Conservation (phyloP, 1,140 invertebrate species). For the Chrysoperla carnea region DNA sequence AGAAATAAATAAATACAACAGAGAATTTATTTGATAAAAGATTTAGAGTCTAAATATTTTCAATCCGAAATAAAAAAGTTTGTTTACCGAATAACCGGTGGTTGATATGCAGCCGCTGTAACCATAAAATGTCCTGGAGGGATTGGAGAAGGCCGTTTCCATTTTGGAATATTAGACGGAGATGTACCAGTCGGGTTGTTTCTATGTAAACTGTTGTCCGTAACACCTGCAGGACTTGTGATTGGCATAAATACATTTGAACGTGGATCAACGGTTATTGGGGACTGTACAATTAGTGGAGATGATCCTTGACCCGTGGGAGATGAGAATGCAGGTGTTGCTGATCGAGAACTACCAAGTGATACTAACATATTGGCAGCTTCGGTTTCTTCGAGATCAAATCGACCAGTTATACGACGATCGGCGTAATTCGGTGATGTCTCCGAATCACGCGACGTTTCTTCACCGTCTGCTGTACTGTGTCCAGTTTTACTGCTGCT, state of each 20-base stretch:
- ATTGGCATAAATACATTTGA: slow-evolving; percentile 80
- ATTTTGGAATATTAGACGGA: slow-evolving; percentile 16
- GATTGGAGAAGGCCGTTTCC: slow-evolving; percentile 28
- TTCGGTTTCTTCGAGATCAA: slow-evolving; percentile 88
- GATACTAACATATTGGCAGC: slow-evolving; percentile 93
- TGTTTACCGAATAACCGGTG: slow-evolving; percentile 38
- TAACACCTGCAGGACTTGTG: slow-evolving; percentile 37
- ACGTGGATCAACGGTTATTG: slow-evolving; percentile 37
- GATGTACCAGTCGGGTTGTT: slow-evolving; percentile 10
- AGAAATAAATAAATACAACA: slow-evolving; percentile 1
- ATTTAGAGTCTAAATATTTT: too few species aligned
- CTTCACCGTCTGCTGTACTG: slow-evolving; percentile 60
- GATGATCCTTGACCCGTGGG: slow-evolving; percentile 50
- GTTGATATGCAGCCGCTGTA: slow-evolving; percentile 25
- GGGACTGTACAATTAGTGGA: slow-evolving; percentile 44
- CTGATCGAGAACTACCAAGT: slow-evolving; percentile 76
- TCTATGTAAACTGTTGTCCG: slow-evolving; percentile 22
- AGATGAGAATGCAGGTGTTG: slow-evolving; percentile 71
- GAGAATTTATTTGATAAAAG: slow-evolving; percentile 22
- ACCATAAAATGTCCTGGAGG: slow-evolving; percentile 22
- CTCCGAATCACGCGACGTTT: slow-evolving; percentile 76
- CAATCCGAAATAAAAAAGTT: too few species aligned
- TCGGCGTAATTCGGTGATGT: slow-evolving; percentile 64
- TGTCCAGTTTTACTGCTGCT: slow-evolving; percentile 26
- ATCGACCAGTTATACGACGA: slow-evolving; percentile 51